These are phyloP conservation scores for Morone saxatilis DNA, from an alignment of 2,113 vertebrate species.

Conservation along the genomic window DNA sequence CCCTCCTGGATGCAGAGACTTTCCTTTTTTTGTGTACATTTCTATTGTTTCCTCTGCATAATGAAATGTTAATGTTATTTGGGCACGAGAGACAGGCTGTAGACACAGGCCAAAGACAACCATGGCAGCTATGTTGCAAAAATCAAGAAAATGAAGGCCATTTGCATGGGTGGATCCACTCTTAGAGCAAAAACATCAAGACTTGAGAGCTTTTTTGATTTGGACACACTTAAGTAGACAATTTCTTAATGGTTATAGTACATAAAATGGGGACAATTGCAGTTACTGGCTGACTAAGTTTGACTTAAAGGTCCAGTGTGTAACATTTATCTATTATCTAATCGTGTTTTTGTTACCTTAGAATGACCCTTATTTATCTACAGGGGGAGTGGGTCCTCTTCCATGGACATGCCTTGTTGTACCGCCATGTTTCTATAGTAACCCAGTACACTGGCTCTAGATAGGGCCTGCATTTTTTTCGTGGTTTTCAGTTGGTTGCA, in stretches of 20 bases:
- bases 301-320: too few relatives aligned
- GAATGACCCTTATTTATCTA: too few relatives aligned
- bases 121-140: conserved; percentile 40
- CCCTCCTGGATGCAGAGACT: conserved; percentile 53
- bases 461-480: too few relatives aligned
- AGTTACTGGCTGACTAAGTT: neutral
- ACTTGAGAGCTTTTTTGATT: conserved; percentile 2
- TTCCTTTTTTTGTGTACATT: conserved; percentile 67
- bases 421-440: too few relatives aligned
- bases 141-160: conserved; percentile 22
- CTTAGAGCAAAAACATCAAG: neutral
- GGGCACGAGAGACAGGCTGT: conserved; percentile 49
- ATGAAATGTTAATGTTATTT: conserved; percentile 83
- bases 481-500: too few relatives aligned
- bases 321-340: too few relatives aligned
- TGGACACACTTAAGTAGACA: conserved; percentile 3
- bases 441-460: too few relatives aligned
- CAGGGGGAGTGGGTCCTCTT: too few relatives aligned
- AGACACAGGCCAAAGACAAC: conserved; percentile 50
- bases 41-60: conserved; percentile 74
- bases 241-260: neutral
- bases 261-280: neutral
- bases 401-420: too few relatives aligned
- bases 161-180: conserved; percentile 1
- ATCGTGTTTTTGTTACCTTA: too few relatives aligned